These are phyloP conservation scores for Ochropleura plecta DNA, from an alignment of 2,888 invertebrate species.

Conservation along the genomic window DNA sequence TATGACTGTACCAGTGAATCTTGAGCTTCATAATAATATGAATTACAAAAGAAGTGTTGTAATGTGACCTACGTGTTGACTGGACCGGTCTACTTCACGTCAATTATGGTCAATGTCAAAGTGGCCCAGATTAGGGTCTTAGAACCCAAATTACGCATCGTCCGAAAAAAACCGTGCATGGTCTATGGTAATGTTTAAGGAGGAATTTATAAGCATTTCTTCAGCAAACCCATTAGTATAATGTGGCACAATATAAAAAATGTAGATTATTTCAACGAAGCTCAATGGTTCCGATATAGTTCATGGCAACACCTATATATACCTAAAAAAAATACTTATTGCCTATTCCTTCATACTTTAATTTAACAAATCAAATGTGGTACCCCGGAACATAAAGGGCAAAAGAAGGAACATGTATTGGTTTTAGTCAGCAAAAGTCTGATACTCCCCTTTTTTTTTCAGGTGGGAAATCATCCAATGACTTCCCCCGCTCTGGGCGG, in stretches of 20 bases:
- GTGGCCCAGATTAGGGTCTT: constrained; percentile 43
- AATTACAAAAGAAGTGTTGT: constrained; percentile 62
- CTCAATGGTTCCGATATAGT: background rate
- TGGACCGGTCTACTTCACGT: constrained; percentile 39
- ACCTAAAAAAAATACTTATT: no score
- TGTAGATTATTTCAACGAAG: background rate
- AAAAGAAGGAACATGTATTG: no score
- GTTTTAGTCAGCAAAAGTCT: no score
- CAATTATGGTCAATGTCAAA: constrained; percentile 56
- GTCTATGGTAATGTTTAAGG: background rate
- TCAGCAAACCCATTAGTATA: background rate
- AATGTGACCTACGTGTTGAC: constrained; percentile 61
- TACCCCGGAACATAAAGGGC: no score
- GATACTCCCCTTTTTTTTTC: no score
- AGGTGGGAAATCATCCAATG: no score
- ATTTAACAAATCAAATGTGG: no score
- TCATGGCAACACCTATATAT: no score
- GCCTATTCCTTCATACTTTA: no score
- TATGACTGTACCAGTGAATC: constrained; percentile 15
- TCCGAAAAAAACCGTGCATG: background rate
- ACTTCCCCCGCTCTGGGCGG: no score
- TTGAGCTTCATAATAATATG: constrained; percentile 29
- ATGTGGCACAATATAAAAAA: background rate
- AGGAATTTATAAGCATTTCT: background rate
- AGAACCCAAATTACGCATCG: constrained; percentile 15